Evolutionary conservation across 2,797 vertebrate species (phyloP).

Genomic region (Anabas testudineus): DNA sequence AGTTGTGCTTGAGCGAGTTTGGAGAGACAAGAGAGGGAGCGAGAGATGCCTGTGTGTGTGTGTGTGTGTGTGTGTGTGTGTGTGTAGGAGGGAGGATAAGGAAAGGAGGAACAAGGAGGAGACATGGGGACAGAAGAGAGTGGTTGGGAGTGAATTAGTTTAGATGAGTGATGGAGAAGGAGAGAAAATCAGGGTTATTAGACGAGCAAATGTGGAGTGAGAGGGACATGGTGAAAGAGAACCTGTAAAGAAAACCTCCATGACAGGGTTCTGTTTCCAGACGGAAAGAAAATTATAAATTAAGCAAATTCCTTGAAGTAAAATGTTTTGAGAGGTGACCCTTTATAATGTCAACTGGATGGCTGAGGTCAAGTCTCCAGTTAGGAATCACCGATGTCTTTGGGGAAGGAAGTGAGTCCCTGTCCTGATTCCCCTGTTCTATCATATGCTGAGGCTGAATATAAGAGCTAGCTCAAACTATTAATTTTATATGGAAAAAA

Average conservation of each 20-base stretch:
- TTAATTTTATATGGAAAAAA: not conserved
- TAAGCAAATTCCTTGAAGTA: not conserved
- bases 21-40: slow-evolving; percentile 73
- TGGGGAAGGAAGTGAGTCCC: slow-evolving; percentile 7
- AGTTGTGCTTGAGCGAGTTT: slow-evolving; percentile 87
- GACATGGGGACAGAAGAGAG: slow-evolving; percentile 39
- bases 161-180: slow-evolving; percentile 38
- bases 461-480: not conserved
- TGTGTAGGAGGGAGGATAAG: slow-evolving; percentile 31
- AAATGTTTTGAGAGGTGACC: slow-evolving; percentile 2
- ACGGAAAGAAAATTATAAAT: not conserved
- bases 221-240: slow-evolving; percentile 10
- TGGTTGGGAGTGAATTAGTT: slow-evolving; percentile 57
- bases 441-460: not conserved
- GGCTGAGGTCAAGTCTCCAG: slow-evolving; percentile 22
- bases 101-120: slow-evolving; percentile 36
- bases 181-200: slow-evolving; percentile 50
- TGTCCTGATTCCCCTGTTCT: not conserved
- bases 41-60: slow-evolving; percentile 33
- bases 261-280: not conserved
- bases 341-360: slow-evolving; percentile 18
- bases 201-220: slow-evolving; percentile 35
- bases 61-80: slow-evolving; percentile 34
- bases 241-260: not conserved
- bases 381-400: slow-evolving; percentile 18